These are phyloP conservation scores for Cactoblastis cactorum DNA, from an alignment of 2,888 invertebrate species.

Conservation along the genomic window DNA sequence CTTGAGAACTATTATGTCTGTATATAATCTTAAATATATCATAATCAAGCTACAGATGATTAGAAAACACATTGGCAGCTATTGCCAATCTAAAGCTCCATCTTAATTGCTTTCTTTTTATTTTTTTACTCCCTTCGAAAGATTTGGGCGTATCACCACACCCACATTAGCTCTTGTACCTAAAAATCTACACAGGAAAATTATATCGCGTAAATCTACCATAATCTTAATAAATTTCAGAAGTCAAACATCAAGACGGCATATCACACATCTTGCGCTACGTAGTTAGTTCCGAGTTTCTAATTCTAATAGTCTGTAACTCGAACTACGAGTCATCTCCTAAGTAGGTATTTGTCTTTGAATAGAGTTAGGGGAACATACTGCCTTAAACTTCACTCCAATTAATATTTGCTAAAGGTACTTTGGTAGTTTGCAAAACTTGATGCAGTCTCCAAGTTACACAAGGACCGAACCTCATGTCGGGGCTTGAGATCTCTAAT, in stretches of 20 bases:
- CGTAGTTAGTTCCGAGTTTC: conserved; percentile 21
- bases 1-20: too few relatives aligned
- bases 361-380: conserved; percentile 39
- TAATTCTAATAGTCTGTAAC: conserved; percentile 34
- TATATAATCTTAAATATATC: too few relatives aligned
- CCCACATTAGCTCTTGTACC: too few relatives aligned
- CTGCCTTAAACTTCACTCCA: conserved; percentile 42
- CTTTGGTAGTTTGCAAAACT: conserved; percentile 48
- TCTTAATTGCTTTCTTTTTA: too few relatives aligned
- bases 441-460: conserved; percentile 42
- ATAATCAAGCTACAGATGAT: too few relatives aligned
- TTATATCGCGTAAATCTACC: neutral
- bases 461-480: conserved; percentile 21
- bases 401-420: conserved; percentile 65
- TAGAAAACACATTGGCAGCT: too few relatives aligned
- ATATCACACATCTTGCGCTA: conserved; percentile 5
- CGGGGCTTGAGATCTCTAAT: conserved; percentile 27
- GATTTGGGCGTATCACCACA: too few relatives aligned
- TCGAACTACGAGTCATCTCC: conserved; percentile 41
- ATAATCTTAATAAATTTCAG: neutral
- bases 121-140: too few relatives aligned
- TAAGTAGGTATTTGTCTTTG: conserved; percentile 50
- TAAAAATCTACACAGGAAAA: too few relatives aligned
- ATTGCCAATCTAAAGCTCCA: too few relatives aligned
- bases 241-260: conserved; percentile 4